Evolutionary conservation across 2,888 invertebrate species (phyloP).

Genomic region (Drosophila meridiana): DNA sequence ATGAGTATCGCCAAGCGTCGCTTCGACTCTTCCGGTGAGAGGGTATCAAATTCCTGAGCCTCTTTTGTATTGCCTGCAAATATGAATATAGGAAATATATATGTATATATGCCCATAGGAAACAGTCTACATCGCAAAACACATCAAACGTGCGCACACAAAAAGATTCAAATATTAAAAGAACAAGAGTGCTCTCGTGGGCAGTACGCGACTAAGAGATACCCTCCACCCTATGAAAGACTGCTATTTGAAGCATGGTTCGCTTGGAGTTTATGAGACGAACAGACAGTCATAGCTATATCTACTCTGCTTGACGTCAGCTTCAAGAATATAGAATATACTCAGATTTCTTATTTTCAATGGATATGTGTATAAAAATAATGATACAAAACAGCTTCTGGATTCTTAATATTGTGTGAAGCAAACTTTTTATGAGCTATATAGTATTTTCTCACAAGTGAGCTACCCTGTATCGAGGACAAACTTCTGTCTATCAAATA

Average conservation of each 20-base stretch:
- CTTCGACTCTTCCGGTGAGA: conserved; percentile 94
- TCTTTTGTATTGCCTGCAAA: conserved; percentile 92
- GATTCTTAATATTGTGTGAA: conserved; percentile 23
- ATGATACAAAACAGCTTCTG: conserved; percentile 17
- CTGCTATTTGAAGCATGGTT: not conserved
- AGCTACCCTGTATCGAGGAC: not conserved
- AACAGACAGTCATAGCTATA: not conserved
- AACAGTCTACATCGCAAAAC: not conserved
- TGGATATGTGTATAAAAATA: conserved; percentile 5
- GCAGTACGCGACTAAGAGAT: not conserved
- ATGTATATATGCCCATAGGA: not conserved
- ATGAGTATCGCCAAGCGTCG: conserved; percentile 90
- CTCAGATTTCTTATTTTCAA: not conserved
- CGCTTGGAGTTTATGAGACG: not conserved
- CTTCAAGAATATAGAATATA: not conserved
- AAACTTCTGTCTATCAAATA: too few relatives aligned
- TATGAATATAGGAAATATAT: conserved; percentile 4
- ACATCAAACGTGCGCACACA: conserved; percentile 45
- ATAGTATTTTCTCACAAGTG: not conserved
- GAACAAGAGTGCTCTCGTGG: not conserved
- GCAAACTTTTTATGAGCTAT: conserved; percentile 18
- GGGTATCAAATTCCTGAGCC: conserved; percentile 95
- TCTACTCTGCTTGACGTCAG: not conserved
- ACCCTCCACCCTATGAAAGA: not conserved
- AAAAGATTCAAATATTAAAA: conserved; percentile 44